Evolutionary conservation across 1,140 invertebrate genomes (phyloP).

Genomic region (Zaprionus africanus): DNA sequence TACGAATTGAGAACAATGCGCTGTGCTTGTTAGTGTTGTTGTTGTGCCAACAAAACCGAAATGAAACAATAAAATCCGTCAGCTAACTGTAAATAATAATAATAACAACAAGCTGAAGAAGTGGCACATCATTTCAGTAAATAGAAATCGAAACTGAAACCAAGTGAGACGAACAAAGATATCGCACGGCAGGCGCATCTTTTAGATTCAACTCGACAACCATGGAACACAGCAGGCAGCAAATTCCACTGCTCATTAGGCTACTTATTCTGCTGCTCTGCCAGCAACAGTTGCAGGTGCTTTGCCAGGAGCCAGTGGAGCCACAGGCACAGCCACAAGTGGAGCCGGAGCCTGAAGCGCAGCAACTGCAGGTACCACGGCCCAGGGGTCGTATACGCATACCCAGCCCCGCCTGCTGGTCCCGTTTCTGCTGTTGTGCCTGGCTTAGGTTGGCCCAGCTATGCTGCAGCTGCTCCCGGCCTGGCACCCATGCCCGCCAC

Average conservation of each 20-base stretch:
- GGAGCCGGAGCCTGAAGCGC: constrained; percentile 25
- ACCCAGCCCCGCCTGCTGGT: constrained; percentile 17
- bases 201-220: constrained; percentile 17
- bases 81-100: constrained; percentile 63
- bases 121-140: constrained; percentile 65
- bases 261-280: constrained; percentile 38
- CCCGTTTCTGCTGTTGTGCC: constrained; percentile 6
- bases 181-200: background rate
- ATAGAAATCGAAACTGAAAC: constrained; percentile 59
- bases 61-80: constrained; percentile 47
- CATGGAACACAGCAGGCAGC: constrained; percentile 27
- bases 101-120: constrained; percentile 46
- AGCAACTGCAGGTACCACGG: constrained; percentile 57
- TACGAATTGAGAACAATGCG: constrained; percentile 42
- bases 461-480: background rate
- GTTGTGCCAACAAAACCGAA: constrained; percentile 34
- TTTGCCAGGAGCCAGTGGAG: constrained; percentile 4
- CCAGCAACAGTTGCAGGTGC: background rate
- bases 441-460: constrained; percentile 41
- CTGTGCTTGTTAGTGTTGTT: constrained; percentile 6
- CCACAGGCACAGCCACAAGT: background rate
- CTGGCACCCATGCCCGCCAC: constrained; percentile 23
- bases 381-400: constrained; percentile 72
- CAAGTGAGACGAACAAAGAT: constrained; percentile 32
- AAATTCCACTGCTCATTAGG: constrained; percentile 17